Evolutionary conservation across 2,113 vertebrate species (phyloP).

Genomic region (Corythaeola cristata): DNA sequence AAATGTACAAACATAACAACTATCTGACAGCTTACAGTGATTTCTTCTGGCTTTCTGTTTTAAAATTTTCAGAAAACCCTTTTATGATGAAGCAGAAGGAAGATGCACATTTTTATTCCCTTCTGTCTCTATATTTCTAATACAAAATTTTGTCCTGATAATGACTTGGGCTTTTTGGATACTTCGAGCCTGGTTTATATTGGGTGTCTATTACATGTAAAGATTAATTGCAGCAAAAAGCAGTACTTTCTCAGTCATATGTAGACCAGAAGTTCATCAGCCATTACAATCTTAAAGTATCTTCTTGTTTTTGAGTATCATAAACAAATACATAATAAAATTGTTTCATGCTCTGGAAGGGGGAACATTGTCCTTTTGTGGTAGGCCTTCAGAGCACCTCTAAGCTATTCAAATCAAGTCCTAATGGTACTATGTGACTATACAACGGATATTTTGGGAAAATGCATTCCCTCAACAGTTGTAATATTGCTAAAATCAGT

Average conservation of each 20-base stretch:
- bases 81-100: background rate
- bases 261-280: background rate
- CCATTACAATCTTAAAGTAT: background rate
- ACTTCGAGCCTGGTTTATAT: background rate
- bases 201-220: background rate
- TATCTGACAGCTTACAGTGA: background rate
- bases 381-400: background rate
- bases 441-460: background rate
- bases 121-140: background rate
- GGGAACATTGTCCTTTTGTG: background rate
- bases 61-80: background rate
- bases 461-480: background rate
- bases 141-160: background rate
- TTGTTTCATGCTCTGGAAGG: background rate
- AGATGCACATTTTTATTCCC: background rate
- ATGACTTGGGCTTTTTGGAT: background rate
- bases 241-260: background rate
- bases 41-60: background rate
- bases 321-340: background rate
- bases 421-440: background rate
- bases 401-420: background rate
- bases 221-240: background rate
- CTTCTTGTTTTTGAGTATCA: background rate
- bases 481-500: background rate
- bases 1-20: background rate